Evolutionary conservation across 2,797 vertebrate species (phyloP).

Genomic region (Scarus forsteni): DNA sequence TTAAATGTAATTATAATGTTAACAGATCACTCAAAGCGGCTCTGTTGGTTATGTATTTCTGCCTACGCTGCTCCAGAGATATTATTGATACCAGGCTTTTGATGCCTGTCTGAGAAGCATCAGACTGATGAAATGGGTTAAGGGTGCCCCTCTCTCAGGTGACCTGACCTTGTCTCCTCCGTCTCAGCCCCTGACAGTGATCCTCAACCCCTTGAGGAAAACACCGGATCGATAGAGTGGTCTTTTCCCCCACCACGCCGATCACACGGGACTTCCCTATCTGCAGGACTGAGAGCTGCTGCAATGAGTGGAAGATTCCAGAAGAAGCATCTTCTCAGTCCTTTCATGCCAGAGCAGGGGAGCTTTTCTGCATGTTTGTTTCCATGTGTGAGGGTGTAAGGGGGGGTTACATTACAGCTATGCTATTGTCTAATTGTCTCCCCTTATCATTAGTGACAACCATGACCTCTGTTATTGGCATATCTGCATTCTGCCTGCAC

Average conservation of each 20-base stretch:
- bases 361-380: constrained; percentile 44
- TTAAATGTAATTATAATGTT: not conserved
- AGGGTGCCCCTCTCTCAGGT: constrained; percentile 65
- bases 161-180: constrained; percentile 80
- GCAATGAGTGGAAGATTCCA: constrained; percentile 58
- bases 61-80: constrained; percentile 22
- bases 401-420: constrained; percentile 72
- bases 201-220: constrained; percentile 56
- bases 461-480: constrained; percentile 81
- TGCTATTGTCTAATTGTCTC: constrained; percentile 78
- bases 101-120: constrained; percentile 65
- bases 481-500: constrained; percentile 83
- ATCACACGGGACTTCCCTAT: constrained; percentile 52
- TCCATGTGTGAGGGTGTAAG: constrained; percentile 38
- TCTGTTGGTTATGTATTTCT: constrained; percentile 20
- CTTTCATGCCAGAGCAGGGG: constrained; percentile 42
- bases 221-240: constrained; percentile 66
- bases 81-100: constrained; percentile 66
- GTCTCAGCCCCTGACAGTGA: constrained; percentile 73
- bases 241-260: constrained; percentile 56
- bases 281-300: constrained; percentile 45
- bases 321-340: constrained; percentile 52
- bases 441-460: constrained; percentile 79
- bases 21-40: not conserved
- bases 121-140: constrained; percentile 73